Evolutionary conservation across 2,113 vertebrate species (phyloP).

Genomic region (Colinus virginianus): DNA sequence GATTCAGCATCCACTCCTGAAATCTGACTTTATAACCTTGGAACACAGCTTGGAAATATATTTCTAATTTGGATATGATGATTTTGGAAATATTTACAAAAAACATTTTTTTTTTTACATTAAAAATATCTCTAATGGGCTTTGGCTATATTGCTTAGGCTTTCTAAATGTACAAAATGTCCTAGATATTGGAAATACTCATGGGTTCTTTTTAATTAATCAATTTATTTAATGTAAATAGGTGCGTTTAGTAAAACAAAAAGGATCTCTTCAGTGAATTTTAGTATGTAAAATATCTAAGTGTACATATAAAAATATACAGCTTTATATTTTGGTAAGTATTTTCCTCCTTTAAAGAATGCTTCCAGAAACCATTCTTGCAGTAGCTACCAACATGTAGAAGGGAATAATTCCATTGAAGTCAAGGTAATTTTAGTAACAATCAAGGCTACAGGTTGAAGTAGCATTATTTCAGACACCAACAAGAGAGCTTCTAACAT

Average conservation of each 20-base stretch:
- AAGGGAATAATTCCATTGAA: neutral
- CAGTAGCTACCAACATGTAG: neutral
- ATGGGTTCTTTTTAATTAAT: neutral
- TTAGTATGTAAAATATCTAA: neutral
- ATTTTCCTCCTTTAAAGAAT: neutral
- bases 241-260: neutral
- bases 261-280: neutral
- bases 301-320: neutral
- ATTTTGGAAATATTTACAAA: slow-evolving; percentile 52
- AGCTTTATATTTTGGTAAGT: neutral
- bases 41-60: neutral
- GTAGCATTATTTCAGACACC: neutral
- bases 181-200: neutral
- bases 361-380: neutral
- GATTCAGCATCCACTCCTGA: neutral
- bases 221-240: neutral
- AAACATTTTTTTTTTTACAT: slow-evolving; percentile 37
- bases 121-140: neutral
- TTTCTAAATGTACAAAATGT: neutral
- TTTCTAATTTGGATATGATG: neutral
- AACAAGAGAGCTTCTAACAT: neutral
- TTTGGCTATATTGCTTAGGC: neutral
- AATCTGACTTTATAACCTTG: neutral
- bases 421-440: neutral
- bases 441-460: neutral